Evolutionary conservation across 2,797 vertebrate species (phyloP).

Genomic region (Hapalemur alaotrensis): DNA sequence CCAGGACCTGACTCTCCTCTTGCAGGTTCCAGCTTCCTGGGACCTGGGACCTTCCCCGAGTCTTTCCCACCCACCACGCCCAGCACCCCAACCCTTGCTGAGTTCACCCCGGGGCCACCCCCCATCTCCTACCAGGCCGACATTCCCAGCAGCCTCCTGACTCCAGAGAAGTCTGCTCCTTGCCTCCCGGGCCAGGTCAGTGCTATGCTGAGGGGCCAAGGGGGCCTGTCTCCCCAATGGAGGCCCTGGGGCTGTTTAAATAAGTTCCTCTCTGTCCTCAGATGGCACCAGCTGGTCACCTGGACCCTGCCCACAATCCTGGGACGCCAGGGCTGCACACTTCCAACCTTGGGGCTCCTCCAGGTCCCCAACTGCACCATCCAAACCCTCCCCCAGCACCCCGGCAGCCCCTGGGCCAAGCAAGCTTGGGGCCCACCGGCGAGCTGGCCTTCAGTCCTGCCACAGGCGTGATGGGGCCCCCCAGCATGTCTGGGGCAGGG

Average conservation of each 20-base stretch:
- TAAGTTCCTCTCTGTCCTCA: slow-evolving; percentile 53
- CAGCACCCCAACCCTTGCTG: slow-evolving; percentile 86
- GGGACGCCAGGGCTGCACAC: slow-evolving; percentile 87
- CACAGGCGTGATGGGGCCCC: slow-evolving; percentile 81
- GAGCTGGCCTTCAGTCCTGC: slow-evolving; percentile 84
- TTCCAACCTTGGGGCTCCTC: slow-evolving; percentile 84
- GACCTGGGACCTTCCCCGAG: slow-evolving; percentile 90
- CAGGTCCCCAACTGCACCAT: slow-evolving; percentile 88
- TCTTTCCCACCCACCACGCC: slow-evolving; percentile 87
- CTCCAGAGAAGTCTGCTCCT: slow-evolving; percentile 88
- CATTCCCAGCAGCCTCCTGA: slow-evolving; percentile 89
- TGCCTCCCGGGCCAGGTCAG: slow-evolving; percentile 89
- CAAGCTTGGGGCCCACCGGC: slow-evolving; percentile 71
- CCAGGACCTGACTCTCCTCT: not conserved
- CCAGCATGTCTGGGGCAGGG: slow-evolving; percentile 78
- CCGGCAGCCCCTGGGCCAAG: slow-evolving; percentile 80
- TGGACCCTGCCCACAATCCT: slow-evolving; percentile 89
- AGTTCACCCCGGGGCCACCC: slow-evolving; percentile 87
- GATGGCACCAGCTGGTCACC: slow-evolving; percentile 88
- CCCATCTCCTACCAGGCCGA: slow-evolving; percentile 91
- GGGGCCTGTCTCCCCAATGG: not conserved
- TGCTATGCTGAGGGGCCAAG: not conserved
- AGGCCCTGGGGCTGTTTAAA: not conserved
- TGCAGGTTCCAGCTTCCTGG: slow-evolving; percentile 90
- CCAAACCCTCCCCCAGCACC: slow-evolving; percentile 83